phyloP scores from a whole-genome alignment of 2,113 vertebrate genomes.

The Sapajus apella region DNA sequence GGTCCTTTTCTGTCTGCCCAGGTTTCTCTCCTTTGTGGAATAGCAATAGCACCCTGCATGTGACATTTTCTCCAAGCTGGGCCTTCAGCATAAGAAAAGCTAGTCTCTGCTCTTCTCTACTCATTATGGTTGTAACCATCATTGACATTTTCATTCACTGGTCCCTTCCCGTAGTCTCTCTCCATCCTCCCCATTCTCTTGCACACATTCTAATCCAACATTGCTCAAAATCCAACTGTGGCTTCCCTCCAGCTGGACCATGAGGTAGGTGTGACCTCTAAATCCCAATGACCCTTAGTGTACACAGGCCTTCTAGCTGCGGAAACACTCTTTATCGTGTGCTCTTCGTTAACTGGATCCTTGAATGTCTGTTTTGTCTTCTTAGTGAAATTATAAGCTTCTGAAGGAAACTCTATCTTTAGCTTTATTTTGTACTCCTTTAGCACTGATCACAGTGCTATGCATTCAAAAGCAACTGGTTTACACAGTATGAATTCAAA shows the following conservation, averaged over 20 bases:
- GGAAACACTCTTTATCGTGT: neutral
- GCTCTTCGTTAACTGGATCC: neutral
- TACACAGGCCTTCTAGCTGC: neutral
- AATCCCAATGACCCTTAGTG: neutral
- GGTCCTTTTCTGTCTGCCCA: neutral
- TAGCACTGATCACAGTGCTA: neutral
- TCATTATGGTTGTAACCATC: neutral
- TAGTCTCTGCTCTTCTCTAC: neutral
- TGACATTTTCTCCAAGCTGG: neutral
- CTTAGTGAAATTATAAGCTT: neutral
- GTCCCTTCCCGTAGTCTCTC: neutral
- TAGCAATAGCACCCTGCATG: neutral
- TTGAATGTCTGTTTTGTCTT: neutral
- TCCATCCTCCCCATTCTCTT: neutral
- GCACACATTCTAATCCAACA: neutral
- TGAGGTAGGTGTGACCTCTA: neutral
- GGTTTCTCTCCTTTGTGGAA: fast-evolving
- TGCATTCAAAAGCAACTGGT: neutral
- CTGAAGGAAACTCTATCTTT: neutral
- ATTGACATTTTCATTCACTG: neutral
- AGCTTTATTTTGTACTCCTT: neutral
- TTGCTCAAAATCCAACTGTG: neutral
- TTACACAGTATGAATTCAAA: neutral
- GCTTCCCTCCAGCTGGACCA: neutral
- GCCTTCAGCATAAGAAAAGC: neutral